These are phyloP conservation scores for Microctenopoma stevenorrisi DNA, from an alignment of 2,797 vertebrate species.

Conservation along the genomic window DNA sequence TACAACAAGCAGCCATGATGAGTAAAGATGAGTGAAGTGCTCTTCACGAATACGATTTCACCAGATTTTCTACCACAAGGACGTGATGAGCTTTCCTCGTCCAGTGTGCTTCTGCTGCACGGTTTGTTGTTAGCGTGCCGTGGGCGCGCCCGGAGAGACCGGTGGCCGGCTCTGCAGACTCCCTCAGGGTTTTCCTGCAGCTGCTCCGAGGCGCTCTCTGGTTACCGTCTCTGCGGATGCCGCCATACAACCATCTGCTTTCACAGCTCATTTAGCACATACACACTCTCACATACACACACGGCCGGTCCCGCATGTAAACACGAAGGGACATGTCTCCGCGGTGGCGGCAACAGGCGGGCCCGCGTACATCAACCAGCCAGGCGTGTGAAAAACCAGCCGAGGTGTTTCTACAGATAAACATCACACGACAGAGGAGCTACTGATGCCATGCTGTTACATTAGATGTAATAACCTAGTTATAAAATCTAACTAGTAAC, in stretches of 20 bases:
- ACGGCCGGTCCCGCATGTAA: conserved; percentile 34
- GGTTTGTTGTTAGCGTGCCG: neutral
- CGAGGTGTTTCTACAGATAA: neutral
- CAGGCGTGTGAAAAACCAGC: neutral
- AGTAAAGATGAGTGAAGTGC: too few relatives aligned
- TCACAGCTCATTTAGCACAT: conserved; percentile 57
- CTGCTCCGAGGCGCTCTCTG: conserved; percentile 48
- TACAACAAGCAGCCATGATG: too few relatives aligned
- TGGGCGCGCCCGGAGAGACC: conserved; percentile 37
- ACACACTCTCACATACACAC: conserved; percentile 22
- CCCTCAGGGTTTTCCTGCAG: conserved; percentile 60
- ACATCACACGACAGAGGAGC: too few relatives aligned
- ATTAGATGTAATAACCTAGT: too few relatives aligned
- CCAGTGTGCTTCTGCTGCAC: conserved; percentile 2
- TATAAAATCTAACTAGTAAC: too few relatives aligned
- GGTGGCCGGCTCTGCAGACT: conserved; percentile 41
- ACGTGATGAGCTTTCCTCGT: neutral
- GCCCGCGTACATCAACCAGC: neutral
- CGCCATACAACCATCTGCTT: conserved; percentile 64
- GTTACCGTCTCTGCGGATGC: conserved; percentile 38
- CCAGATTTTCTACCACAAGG: too few relatives aligned
- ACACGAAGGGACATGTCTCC: conserved; percentile 38
- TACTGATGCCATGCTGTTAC: too few relatives aligned
- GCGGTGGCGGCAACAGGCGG: conserved; percentile 23
- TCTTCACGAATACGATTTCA: too few relatives aligned